These are phyloP conservation scores for Neocrepidodera transversa DNA, from an alignment of 2,888 invertebrate genomes.

Conservation along the genomic window DNA sequence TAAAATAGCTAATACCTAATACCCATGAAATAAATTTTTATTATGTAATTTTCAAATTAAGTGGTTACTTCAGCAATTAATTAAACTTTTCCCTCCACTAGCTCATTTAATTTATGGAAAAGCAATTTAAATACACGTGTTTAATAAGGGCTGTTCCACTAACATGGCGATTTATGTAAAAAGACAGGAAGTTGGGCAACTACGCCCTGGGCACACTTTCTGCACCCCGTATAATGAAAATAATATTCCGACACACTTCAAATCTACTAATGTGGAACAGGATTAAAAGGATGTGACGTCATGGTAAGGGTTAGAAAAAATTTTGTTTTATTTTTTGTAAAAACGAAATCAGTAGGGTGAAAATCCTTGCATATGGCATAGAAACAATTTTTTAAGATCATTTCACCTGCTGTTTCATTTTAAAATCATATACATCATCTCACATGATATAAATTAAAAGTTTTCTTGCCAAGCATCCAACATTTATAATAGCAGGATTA, in stretches of 20 bases:
- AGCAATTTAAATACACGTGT: constrained; percentile 43
- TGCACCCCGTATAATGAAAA: constrained; percentile 29
- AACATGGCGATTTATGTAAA: constrained; percentile 39
- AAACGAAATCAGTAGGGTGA: constrained; percentile 2
- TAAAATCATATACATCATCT: constrained; percentile 4
- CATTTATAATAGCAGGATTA: constrained; percentile 44
- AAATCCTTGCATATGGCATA: constrained; percentile 7
- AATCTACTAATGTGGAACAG: constrained; percentile 31
- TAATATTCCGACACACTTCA: constrained; percentile 31
- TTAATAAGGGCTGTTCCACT: constrained; percentile 41
- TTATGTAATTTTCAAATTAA: constrained; percentile 7
- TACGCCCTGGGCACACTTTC: constrained; percentile 45
- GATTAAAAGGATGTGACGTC: constrained; percentile 24
- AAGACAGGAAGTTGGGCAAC: constrained; percentile 42
- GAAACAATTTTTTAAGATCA: too few species aligned
- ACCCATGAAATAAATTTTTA: too few species aligned
- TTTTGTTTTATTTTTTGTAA: neutral
- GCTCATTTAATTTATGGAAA: constrained; percentile 30
- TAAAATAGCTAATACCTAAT: too few species aligned
- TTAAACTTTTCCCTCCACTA: constrained; percentile 24
- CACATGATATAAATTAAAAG: constrained; percentile 14
- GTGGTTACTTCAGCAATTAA: constrained; percentile 17
- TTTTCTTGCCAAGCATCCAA: constrained; percentile 19
- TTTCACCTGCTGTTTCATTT: constrained; percentile 6
- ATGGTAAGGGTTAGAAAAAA: constrained; percentile 11